These are phyloP conservation scores for Enchytraeus crypticus DNA, from an alignment of 2,888 invertebrate genomes.

Conservation along the genomic window DNA sequence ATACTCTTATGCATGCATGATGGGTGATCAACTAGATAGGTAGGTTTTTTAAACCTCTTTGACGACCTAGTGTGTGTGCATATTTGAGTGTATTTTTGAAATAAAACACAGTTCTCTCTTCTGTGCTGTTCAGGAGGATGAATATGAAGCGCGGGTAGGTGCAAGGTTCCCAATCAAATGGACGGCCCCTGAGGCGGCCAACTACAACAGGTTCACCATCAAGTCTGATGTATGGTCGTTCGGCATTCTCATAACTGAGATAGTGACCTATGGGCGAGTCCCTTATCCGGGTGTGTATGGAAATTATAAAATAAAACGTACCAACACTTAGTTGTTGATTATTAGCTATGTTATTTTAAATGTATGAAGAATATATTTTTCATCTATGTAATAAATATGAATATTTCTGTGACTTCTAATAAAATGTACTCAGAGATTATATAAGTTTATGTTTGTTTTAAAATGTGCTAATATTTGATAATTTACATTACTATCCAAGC, in stretches of 20 bases:
- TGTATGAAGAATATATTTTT: neutral
- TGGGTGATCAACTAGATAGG: too few species aligned
- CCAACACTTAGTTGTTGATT: neutral
- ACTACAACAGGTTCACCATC: slow-evolving; percentile 97
- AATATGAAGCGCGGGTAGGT: slow-evolving; percentile 95
- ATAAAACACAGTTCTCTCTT: too few species aligned
- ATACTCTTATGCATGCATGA: too few species aligned
- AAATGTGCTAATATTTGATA: too few species aligned
- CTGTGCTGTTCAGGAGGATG: slow-evolving; percentile 96
- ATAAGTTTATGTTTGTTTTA: too few species aligned
- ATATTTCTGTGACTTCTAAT: too few species aligned
- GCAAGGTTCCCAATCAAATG: slow-evolving; percentile 99
- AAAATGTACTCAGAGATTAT: too few species aligned
- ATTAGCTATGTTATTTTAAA: neutral
- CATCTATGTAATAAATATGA: neutral
- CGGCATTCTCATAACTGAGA: slow-evolving; percentile 93
- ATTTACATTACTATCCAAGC: too few species aligned
- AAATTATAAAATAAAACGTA: neutral
- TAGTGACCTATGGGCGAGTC: slow-evolving; percentile 95
- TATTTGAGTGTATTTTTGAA: too few species aligned
- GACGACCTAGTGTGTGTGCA: too few species aligned
- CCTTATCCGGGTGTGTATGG: slow-evolving; percentile 81
- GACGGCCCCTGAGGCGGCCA: slow-evolving; percentile 99
- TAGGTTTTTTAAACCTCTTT: too few species aligned
- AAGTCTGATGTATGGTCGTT: slow-evolving; percentile 99